phyloP scores from a whole-genome alignment of 2,113 vertebrate genomes.

The Cheirogaleus medius region DNA sequence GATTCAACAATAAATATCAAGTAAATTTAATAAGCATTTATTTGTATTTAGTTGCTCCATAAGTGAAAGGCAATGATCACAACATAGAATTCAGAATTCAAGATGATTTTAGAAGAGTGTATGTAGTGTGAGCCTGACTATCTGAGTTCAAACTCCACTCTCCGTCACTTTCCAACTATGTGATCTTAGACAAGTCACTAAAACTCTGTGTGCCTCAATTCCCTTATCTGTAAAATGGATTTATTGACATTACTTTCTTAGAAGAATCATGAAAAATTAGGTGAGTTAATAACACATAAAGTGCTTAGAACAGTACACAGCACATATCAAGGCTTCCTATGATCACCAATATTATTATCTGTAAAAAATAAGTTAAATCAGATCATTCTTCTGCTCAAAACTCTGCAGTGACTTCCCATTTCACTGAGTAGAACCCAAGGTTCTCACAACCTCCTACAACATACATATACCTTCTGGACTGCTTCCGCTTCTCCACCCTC shows the following conservation, averaged over 20 bases:
- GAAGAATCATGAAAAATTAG: not conserved
- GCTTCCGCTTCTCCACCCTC: not conserved
- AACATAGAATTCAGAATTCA: not conserved
- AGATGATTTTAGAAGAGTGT: not conserved
- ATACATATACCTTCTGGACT: rapidly evolving
- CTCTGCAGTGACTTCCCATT: not conserved
- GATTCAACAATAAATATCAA: not conserved
- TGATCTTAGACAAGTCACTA: not conserved
- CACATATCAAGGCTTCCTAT: not conserved
- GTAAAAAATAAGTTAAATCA: not conserved
- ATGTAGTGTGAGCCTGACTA: not conserved
- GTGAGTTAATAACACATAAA: not conserved
- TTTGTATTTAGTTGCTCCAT: not conserved
- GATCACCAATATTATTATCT: not conserved
- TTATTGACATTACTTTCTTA: not conserved
- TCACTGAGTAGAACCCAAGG: not conserved
- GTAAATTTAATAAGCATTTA: not conserved
- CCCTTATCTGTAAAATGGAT: not conserved
- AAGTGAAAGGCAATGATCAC: not conserved
- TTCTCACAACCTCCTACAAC: not conserved
- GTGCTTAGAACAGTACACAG: not conserved
- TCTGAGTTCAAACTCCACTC: not conserved
- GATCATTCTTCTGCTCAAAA: not conserved
- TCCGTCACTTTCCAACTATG: not conserved
- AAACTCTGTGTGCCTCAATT: not conserved